These are phyloP conservation scores for Dermolepida albohirtum DNA, from an alignment of 2,888 invertebrate genomes.

Conservation along the genomic window DNA sequence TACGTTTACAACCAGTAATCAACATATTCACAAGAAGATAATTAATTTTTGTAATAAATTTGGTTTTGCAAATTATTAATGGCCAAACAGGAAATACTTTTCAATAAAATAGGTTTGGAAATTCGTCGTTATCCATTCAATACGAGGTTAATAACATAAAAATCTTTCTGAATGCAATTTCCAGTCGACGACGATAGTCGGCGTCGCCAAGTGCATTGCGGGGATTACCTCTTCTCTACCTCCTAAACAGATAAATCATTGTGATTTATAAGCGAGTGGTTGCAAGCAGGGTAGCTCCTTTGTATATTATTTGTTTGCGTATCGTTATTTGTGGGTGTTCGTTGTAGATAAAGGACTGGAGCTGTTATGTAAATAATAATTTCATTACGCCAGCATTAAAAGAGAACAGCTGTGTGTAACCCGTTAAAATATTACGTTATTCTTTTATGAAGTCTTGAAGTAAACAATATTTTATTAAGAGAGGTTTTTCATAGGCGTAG, in stretches of 20 bases:
- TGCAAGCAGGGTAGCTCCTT: neutral
- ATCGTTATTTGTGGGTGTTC: no score
- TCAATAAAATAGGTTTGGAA: no score
- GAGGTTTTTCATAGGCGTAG: no score
- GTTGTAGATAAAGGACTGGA: slow-evolving; percentile 44
- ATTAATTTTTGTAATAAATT: no score
- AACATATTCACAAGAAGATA: no score
- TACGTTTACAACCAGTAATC: no score
- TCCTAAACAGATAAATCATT: slow-evolving; percentile 19
- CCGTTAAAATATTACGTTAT: slow-evolving; percentile 52
- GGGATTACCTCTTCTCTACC: neutral
- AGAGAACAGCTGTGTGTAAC: slow-evolving; percentile 55
- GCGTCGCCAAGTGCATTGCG: no score
- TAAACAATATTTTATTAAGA: no score
- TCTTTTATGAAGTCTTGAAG: slow-evolving; percentile 49
- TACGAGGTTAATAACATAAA: neutral
- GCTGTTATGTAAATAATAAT: slow-evolving; percentile 58
- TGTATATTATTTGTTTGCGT: no score
- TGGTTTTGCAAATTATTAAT: neutral
- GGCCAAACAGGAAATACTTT: neutral
- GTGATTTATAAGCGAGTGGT: slow-evolving; percentile 25
- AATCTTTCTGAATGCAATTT: neutral
- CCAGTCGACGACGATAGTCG: no score
- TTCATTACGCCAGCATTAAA: slow-evolving; percentile 57
- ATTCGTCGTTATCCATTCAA: no score